Conservation (phyloP, 2,888 invertebrate species). For the Syritta pipiens region DNA sequence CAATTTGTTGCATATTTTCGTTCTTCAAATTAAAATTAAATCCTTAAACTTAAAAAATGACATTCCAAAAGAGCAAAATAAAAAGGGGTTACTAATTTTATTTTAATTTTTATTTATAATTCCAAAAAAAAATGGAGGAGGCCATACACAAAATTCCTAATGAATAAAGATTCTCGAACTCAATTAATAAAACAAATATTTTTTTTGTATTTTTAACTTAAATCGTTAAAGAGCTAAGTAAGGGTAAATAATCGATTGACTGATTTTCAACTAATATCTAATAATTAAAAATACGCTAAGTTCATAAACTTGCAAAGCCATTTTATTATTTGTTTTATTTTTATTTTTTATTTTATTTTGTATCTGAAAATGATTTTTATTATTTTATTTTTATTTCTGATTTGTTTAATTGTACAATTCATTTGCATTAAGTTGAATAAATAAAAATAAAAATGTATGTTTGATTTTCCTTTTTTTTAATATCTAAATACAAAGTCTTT, state of each 20-base stretch:
- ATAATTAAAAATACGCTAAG: slow-evolving; percentile 41
- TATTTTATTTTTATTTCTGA: slow-evolving; percentile 6
- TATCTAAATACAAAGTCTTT: neutral
- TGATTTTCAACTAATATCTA: slow-evolving; percentile 58
- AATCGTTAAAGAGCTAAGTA: slow-evolving; percentile 45
- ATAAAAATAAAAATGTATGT: slow-evolving; percentile 18
- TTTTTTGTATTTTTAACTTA: no score
- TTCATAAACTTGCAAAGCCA: slow-evolving; percentile 30
- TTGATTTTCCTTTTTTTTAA: neutral
- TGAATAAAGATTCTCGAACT: slow-evolving; percentile 1
- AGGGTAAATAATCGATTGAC: slow-evolving; percentile 56
- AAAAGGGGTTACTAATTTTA: no score
- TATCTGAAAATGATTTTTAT: slow-evolving; percentile 11
- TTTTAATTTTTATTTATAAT: no score
- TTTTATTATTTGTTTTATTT: slow-evolving; percentile 23
- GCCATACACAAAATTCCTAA: no score
- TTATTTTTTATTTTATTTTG: neutral
- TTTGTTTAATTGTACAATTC: slow-evolving; percentile 39
- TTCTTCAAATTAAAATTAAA: no score
- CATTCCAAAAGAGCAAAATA: no score
- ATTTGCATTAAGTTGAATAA: no score
- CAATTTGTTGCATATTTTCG: no score
- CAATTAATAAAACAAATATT: no score
- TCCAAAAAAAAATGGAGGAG: no score
- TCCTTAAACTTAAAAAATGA: no score